phyloP scores from a whole-genome alignment of 2,797 vertebrate genomes.

The Lycodopsis pacificus region DNA sequence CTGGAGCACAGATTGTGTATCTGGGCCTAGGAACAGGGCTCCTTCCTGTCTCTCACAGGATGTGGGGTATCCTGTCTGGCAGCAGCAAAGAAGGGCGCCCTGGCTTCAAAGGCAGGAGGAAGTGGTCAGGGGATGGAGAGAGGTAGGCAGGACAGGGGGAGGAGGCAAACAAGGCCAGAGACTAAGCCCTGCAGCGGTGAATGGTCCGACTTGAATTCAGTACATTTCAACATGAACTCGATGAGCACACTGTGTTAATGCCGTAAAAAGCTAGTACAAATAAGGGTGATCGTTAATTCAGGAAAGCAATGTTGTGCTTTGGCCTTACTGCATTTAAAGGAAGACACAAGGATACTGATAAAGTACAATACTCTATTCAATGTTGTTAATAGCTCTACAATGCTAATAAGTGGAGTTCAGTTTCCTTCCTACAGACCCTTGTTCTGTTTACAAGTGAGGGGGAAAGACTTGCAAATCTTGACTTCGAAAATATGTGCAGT shows the following conservation, averaged over 20 bases:
- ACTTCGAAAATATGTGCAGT: conserved; percentile 85
- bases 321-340: conserved; percentile 9
- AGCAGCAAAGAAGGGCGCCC: conserved; percentile 56
- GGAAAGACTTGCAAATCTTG: conserved; percentile 79
- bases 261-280: conserved; percentile 9
- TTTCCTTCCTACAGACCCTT: conserved; percentile 59
- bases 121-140: conserved; percentile 76
- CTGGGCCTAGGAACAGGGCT: conserved; percentile 52
- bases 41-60: conserved; percentile 80
- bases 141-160: conserved; percentile 59
- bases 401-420: conserved; percentile 37
- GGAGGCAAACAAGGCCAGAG: conserved; percentile 49
- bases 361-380: conserved; percentile 40
- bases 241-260: background rate
- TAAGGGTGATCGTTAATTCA: background rate
- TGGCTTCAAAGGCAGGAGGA: conserved; percentile 81
- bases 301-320: background rate
- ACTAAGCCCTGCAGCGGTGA: conserved; percentile 43
- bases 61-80: conserved; percentile 83
- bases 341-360: conserved; percentile 20
- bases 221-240: conserved; percentile 28
- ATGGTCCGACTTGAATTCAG: conserved; percentile 13
- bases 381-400: conserved; percentile 31
- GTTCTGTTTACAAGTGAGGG: conserved; percentile 68
- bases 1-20: conserved; percentile 59